Evolutionary conservation across 2,797 vertebrate genomes (phyloP), one percentile per base, ranked within the genome.

Genomic region (Lycodopsis pacificus): DNA sequence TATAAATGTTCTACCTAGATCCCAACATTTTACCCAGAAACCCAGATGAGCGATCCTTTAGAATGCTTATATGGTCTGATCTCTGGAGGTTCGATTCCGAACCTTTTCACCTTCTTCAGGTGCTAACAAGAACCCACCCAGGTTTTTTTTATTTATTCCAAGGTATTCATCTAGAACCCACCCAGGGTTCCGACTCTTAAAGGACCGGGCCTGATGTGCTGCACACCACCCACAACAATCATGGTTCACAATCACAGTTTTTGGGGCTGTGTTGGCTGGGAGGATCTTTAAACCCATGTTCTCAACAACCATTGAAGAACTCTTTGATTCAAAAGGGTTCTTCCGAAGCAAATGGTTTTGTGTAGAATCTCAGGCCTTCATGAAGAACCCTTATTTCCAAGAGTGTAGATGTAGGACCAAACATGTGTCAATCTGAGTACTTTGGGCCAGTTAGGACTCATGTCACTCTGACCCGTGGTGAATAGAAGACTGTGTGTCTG

Each of bases 401-500:
- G 13, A 19, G 44, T 49, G 46, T 49, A n/a, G 30, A 74, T 34
- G 22, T 49, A 32, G 7, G 20, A 51, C 22, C 25, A 44, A 40
- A 62, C 53, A 48, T 38, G 3, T 51, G 49, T 22, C 10, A 51
- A n/a, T 61, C 49, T 56, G 6, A 48, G 30, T 22, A 3, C 36
- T 25, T 34, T 73, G 38, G 13, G 2, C 9, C n/a, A 44, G 3
- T 25, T n/a, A 2, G 25, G 40, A 22, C 48, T 27, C 12, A 54
- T 54, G 7, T 54, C 22, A 13, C 13, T 14, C 13, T 6, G n/a
- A 14, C 36, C 6, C 36, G n/a, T 38, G 32, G n/a, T 36, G 13
- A 13, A 61, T 34, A 53, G 11, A 8, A 25, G 4, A 5, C 4
- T 48, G 9, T 77, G 64, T 78, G 38, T 73, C 32, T 80, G 78